Percentiles rank a stretch among this genome's conserved stretches.
Conservation (phyloP, 2,113 vertebrate genomes). For the Erythrocercus mccallii region DNA sequence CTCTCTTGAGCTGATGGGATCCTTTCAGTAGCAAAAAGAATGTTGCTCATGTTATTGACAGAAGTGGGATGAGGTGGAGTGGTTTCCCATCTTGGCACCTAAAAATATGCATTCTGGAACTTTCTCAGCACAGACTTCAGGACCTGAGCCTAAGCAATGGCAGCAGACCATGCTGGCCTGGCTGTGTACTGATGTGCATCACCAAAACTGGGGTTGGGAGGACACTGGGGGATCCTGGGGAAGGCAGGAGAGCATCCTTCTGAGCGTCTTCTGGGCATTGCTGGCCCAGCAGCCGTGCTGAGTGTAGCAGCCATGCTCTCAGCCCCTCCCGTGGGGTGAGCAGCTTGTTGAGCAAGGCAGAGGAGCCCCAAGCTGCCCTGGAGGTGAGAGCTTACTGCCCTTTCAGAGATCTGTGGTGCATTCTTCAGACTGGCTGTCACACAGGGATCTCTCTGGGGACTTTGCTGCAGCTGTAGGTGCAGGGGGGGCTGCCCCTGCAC, state of each 20-base stretch:
- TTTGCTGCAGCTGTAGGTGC: background rate
- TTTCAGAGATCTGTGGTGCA: background rate
- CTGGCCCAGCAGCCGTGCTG: background rate
- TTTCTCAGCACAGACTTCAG: background rate
- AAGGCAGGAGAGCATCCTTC: background rate
- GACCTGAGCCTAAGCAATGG: background rate
- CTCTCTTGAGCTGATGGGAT: background rate
- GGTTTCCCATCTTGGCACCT: background rate
- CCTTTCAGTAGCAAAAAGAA: background rate
- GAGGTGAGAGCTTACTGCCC: background rate
- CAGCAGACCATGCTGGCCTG: background rate
- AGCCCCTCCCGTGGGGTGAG: background rate
- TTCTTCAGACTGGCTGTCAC: background rate
- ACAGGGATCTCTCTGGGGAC: background rate
- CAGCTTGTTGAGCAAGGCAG: background rate
- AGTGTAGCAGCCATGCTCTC: background rate
- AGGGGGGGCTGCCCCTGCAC: background rate
- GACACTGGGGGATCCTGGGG: background rate
- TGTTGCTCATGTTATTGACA: background rate
- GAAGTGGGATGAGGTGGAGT: background rate
- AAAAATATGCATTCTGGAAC: background rate
- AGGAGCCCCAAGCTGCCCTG: accelerated
- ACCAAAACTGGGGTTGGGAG: background rate
- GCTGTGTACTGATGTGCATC: background rate
- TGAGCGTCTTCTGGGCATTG: background rate